Conservation (phyloP, 2,113 vertebrate species). For the Oryzias celebensis region DNA sequence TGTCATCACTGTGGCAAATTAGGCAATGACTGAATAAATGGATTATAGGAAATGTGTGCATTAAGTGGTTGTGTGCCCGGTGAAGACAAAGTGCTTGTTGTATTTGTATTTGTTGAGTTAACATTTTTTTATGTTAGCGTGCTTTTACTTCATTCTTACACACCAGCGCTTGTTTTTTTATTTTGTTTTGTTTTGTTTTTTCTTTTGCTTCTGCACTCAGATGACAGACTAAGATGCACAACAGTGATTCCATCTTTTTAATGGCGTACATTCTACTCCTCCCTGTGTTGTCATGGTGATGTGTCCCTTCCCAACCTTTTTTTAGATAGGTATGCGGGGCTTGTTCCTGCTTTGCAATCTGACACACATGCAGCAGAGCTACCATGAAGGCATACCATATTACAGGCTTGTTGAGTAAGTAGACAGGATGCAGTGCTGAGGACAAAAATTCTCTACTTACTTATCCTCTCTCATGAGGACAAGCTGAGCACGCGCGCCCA, state of each 20-base stretch:
- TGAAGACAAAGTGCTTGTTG: not conserved
- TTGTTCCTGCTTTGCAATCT: conserved; percentile 59
- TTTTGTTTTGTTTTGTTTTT: too few relatives aligned
- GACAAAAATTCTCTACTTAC: conserved; percentile 20
- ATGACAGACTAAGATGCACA: conserved; percentile 46
- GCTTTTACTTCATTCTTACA: conserved; percentile 8
- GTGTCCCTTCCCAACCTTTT: conserved; percentile 71
- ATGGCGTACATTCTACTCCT: conserved; percentile 64
- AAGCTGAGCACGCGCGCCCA: conserved; percentile 21
- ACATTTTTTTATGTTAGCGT: not conserved
- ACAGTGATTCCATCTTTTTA: conserved; percentile 61
- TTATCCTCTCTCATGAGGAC: conserved; percentile 1
- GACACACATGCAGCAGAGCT: conserved; percentile 57
- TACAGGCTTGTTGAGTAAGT: conserved; percentile 19
- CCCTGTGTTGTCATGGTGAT: conserved; percentile 76
- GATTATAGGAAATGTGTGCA: conserved; percentile 50
- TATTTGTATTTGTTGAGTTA: not conserved
- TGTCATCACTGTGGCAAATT: conserved; percentile 68
- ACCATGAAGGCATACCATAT: conserved; percentile 29
- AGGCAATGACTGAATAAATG: conserved; percentile 60
- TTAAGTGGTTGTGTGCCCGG: conserved; percentile 7
- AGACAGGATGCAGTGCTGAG: conserved; percentile 1
- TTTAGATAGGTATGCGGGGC: conserved; percentile 67
- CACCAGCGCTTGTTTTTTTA: conserved; percentile 7
- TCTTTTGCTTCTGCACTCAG: conserved; percentile 4